Percentiles rank a stretch among this genome's conserved stretches.
These are phyloP conservation scores for Probaryconus sp. DNA, from an alignment of 1,140 invertebrate species.

Conservation along the genomic window DNA sequence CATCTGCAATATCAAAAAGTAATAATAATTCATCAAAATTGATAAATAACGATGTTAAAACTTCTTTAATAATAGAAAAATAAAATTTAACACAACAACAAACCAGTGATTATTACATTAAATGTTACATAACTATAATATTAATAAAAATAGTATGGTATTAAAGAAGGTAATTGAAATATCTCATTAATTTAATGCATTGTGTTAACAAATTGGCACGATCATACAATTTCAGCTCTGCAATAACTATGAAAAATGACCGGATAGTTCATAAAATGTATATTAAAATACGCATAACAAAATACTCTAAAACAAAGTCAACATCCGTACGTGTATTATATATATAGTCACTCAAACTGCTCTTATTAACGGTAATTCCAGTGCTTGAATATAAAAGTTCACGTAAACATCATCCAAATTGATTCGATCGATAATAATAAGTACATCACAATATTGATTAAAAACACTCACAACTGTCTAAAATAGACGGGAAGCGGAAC, in stretches of 20 bases:
- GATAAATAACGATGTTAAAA: too few species aligned
- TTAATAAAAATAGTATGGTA: too few species aligned
- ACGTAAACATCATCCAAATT: too few species aligned
- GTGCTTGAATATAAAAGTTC: conserved; percentile 24
- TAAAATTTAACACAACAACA: too few species aligned
- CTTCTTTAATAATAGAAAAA: too few species aligned
- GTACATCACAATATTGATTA: conserved; percentile 27
- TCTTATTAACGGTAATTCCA: background rate
- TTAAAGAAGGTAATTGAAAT: too few species aligned
- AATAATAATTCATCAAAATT: too few species aligned
- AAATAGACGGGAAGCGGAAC: conserved; percentile 25
- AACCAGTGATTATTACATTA: too few species aligned
- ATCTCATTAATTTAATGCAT: too few species aligned
- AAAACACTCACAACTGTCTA: conserved; percentile 32
- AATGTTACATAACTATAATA: too few species aligned
- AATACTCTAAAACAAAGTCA: background rate
- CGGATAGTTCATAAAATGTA: conserved; percentile 19
- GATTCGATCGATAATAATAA: conserved; percentile 28
- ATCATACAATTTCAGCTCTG: background rate
- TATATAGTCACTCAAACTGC: conserved; percentile 15
- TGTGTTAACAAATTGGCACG: too few species aligned
- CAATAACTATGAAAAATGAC: conserved; percentile 1
- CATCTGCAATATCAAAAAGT: too few species aligned
- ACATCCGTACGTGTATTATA: background rate
- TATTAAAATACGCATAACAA: background rate